These are phyloP conservation scores for Onychomys leucogaster DNA, from an alignment of 2,797 vertebrate species.

Conservation along the genomic window DNA sequence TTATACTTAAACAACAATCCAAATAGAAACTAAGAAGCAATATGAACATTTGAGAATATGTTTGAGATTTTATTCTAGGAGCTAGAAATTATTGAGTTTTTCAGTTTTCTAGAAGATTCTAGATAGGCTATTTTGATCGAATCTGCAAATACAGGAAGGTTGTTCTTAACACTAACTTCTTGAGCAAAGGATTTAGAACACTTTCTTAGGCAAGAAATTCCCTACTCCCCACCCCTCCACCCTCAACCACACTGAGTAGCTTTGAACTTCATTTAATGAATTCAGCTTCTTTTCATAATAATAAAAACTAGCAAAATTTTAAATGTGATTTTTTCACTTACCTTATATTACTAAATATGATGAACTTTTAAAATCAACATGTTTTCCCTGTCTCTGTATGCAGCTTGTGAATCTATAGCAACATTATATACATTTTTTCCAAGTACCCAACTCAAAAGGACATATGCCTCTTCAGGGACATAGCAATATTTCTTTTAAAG, in stretches of 20 bases:
- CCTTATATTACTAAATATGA: conserved; percentile 54
- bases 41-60: neutral
- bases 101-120: conserved; percentile 52
- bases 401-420: conserved; percentile 51
- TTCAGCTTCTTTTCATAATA: conserved; percentile 56
- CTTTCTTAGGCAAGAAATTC: neutral
- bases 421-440: neutral
- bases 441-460: conserved; percentile 41
- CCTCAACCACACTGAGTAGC: neutral
- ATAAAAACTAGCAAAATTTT: conserved; percentile 57
- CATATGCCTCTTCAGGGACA: conserved; percentile 36
- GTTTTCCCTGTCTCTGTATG: conserved; percentile 47
- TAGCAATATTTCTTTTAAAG: conserved; percentile 4
- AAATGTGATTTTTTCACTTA: conserved; percentile 55
- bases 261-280: conserved; percentile 56
- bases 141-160: neutral
- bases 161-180: neutral
- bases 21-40: conserved; percentile 14
- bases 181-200: neutral
- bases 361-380: conserved; percentile 50
- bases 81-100: conserved; percentile 34
- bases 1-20: neutral
- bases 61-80: neutral
- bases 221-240: neutral
- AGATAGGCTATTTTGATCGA: conserved; percentile 14